phyloP scores from a whole-genome alignment of 2,113 vertebrate genomes.

The Prietella phreatophila region DNA sequence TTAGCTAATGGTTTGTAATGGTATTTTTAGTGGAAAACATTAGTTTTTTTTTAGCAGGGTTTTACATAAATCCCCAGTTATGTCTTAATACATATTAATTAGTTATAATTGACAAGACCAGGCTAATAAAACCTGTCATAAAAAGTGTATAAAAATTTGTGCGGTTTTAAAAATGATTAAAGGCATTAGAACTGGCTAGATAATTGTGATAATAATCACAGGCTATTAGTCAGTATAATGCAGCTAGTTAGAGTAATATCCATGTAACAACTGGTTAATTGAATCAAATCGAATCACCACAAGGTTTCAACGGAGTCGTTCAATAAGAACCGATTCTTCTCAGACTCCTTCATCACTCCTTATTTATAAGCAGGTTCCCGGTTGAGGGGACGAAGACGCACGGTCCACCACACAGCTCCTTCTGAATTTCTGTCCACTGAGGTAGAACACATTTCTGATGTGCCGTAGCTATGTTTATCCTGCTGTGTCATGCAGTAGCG shows the following conservation, averaged over 20 bases:
- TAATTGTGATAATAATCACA: not conserved
- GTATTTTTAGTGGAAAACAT: too few relatives aligned
- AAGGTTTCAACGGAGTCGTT: not conserved
- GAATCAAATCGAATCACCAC: not conserved
- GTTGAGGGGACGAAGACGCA: not conserved
- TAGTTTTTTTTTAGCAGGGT: too few relatives aligned
- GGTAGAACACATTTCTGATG: too few relatives aligned
- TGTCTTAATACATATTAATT: not conserved
- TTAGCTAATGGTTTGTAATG: too few relatives aligned
- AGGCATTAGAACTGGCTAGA: not conserved
- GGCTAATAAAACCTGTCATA: not conserved
- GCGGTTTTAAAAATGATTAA: not conserved
- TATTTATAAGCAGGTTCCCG: not conserved
- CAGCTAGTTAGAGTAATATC: not conserved
- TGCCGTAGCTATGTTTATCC: not conserved
- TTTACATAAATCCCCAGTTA: not conserved
- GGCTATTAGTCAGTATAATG: not conserved
- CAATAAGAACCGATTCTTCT: conserved; percentile 4
- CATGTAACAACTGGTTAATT: not conserved
- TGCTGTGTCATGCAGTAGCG: not conserved
- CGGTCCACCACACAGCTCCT: not conserved
- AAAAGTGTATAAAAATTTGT: not conserved
- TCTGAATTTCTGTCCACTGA: not conserved
- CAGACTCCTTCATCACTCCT: not conserved
- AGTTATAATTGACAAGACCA: not conserved